Evolutionary conservation across 2,113 vertebrate species (phyloP).

Genomic region (Strix uralensis): DNA sequence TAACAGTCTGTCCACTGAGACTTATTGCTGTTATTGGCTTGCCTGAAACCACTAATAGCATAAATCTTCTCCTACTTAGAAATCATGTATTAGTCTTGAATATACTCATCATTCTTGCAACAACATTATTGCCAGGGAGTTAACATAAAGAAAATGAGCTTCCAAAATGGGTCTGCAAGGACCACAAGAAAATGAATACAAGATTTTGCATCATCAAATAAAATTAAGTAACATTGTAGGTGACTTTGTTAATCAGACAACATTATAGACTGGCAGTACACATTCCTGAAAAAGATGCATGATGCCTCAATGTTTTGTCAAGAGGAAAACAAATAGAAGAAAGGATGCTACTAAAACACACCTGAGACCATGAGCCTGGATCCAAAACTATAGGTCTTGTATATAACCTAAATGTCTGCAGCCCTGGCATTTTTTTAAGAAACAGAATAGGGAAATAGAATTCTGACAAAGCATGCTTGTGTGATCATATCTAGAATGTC

Average conservation of each 20-base stretch:
- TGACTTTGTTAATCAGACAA: not conserved
- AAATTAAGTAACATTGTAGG: not conserved
- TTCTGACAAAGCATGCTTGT: not conserved
- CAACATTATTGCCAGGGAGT: not conserved
- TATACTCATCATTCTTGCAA: not conserved
- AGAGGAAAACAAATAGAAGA: not conserved
- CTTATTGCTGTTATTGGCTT: not conserved
- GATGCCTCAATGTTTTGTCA: not conserved
- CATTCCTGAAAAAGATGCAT: not conserved
- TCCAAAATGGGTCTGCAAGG: not conserved
- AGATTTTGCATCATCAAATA: not conserved
- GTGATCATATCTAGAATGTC: not conserved
- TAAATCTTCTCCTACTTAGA: not conserved
- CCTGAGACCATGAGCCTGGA: not conserved
- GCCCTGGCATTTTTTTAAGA: not conserved
- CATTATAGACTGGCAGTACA: not conserved
- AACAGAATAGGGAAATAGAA: not conserved
- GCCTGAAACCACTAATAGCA: not conserved
- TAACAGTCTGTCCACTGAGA: not conserved
- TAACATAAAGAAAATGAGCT: not conserved
- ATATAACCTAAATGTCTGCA: not conserved
- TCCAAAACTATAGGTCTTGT: not conserved
- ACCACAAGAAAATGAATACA: not conserved
- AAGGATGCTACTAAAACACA: not conserved
- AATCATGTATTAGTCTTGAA: not conserved